A percentile compares a stretch with the other conserved stretches of the same genome.
Evolutionary conservation across 2,888 invertebrate species (phyloP).

Genomic region (Steinernema hermaphroditum): DNA sequence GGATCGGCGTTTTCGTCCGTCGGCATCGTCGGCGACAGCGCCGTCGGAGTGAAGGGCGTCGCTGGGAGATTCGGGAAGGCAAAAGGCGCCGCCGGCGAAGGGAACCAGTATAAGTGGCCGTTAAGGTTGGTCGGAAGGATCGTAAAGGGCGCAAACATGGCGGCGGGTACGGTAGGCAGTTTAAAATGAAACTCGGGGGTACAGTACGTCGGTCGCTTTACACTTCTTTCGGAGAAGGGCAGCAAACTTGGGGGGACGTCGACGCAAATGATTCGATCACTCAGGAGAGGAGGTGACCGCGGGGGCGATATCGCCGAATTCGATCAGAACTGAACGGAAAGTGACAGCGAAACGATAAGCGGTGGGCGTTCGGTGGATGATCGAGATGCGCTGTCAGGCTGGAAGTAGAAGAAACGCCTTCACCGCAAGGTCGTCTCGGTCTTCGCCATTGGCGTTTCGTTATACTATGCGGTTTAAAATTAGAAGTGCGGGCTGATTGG

Average conservation of each 20-base stretch:
- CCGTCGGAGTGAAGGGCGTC: not conserved
- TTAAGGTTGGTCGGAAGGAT: constrained; percentile 19
- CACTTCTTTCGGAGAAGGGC: not conserved
- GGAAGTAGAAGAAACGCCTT: constrained; percentile 4
- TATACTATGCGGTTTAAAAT: not conserved
- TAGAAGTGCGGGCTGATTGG: too few species aligned
- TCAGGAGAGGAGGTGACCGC: not conserved
- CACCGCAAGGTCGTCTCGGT: constrained; percentile 13
- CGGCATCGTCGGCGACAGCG: not conserved
- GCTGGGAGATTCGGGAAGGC: constrained; percentile 10
- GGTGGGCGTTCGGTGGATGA: constrained; percentile 9
- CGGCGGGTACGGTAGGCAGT: not conserved
- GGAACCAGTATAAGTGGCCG: constrained; percentile 20
- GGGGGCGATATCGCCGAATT: constrained; percentile 12
- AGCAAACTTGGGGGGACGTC: not conserved
- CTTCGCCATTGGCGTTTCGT: not conserved
- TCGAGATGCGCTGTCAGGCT: constrained; percentile 10
- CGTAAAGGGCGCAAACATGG: constrained; percentile 23
- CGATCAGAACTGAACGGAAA: constrained; percentile 18
- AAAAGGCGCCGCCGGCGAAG: not conserved
- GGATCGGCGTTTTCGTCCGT: constrained; percentile 11
- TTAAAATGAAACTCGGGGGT: not conserved
- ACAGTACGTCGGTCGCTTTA: constrained; percentile 4
- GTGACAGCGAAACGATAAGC: constrained; percentile 23
- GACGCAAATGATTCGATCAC: constrained; percentile 7